Conservation (phyloP, 2,113 vertebrate genomes). For the Neolamprologus ventralis region DNA sequence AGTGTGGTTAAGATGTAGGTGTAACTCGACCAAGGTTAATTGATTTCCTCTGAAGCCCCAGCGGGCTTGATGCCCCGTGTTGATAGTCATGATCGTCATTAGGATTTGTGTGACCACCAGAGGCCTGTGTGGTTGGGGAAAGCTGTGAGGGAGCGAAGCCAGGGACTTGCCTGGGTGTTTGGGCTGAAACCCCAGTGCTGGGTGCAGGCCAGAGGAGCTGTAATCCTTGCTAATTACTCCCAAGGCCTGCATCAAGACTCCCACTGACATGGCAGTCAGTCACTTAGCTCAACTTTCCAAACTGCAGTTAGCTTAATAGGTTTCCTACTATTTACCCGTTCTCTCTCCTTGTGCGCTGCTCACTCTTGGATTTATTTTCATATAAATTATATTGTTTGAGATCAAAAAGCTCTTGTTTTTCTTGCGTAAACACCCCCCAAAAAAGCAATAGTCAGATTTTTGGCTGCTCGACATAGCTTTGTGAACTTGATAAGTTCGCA, state of each 20-base stretch:
- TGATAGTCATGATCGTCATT: conserved; percentile 25
- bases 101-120: conserved; percentile 13
- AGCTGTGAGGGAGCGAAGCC: conserved; percentile 25
- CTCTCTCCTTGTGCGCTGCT: background rate
- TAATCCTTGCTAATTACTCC: conserved; percentile 72
- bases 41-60: conserved; percentile 4
- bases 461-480: conserved; percentile 18
- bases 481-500: conserved; percentile 26
- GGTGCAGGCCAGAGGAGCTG: conserved; percentile 47
- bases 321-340: conserved; percentile 54
- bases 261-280: conserved; percentile 41
- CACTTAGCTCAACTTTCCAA: conserved; percentile 47
- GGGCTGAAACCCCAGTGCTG: conserved; percentile 54
- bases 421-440: background rate
- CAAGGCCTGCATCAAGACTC: conserved; percentile 49
- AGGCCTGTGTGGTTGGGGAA: conserved; percentile 32
- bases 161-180: conserved; percentile 54
- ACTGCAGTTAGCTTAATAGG: conserved; percentile 25
- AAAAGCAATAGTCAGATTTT: background rate
- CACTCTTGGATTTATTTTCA: conserved; percentile 39
- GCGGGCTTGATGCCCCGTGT: background rate
- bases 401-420: background rate
- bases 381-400: conserved; percentile 29
- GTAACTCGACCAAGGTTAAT: conserved; percentile 9
- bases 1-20: conserved; percentile 4